Evolutionary conservation across 1,140 invertebrate genomes (phyloP), one percentile per base, ranked within the genome.

Genomic region (Drosophila miranda): DNA sequence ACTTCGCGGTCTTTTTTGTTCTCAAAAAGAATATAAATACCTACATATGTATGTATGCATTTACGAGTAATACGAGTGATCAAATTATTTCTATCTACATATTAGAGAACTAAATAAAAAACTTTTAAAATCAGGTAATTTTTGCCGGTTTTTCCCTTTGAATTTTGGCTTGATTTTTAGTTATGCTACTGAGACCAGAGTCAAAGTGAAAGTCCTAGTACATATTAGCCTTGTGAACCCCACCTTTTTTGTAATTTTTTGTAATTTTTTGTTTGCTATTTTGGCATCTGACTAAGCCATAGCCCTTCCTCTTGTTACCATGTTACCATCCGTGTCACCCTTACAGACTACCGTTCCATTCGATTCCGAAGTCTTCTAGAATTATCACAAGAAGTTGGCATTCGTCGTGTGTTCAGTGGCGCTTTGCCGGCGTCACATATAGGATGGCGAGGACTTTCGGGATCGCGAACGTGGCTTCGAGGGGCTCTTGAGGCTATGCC

Each of bases 391-490:
- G 71, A 74, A 74, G 70, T 74, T 74, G 70, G 69, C 70, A 74
- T 64, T 71, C 38, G 52, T 64, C 43, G 52, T 64, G 45, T 60
- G 56, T 61, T 73, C 61, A 41, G 30, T 82, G 70, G 78, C 71
- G 67, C 75, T 78, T 64, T 66, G 79, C 71, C 79, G 81, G 67
- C 70, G 83, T 90, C 89, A 90, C 74, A 90, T 90, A 34, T 78
- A 80, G 45, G 89, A 90, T 9, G 89, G 89, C 34, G 89, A 90
- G 6, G 89, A 90, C 64, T 89, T 90, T 3, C 89, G 62, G 6
- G 89, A 90, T 14, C 89, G 70, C 8, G 89, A 90, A 28, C 78
- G 74, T 28, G 78, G 76, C 55, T 83, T 87, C 9, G 87, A 90
- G 1, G 89, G 83, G 51, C 83, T 89, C 52, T 90, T 90, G 0